phyloP scores from a whole-genome alignment of 2,888 invertebrate genomes.

The Drosophila kuntzei region DNA sequence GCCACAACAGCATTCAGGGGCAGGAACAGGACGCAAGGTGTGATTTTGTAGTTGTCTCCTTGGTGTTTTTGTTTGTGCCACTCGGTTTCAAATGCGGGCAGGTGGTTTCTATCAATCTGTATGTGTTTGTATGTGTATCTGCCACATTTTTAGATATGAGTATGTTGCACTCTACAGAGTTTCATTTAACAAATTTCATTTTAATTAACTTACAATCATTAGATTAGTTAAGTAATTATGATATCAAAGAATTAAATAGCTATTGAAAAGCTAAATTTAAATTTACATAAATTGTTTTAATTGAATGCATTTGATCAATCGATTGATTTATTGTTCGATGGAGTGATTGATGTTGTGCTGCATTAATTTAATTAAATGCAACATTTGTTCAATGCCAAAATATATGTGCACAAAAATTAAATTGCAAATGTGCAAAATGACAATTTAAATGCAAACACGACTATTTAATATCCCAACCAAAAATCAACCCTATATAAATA shows the following conservation, averaged over 20 bases:
- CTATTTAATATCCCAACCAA: neutral
- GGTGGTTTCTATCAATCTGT: slow-evolving; percentile 48
- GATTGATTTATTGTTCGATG: slow-evolving; percentile 32
- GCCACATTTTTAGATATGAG: neutral
- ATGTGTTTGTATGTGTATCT: neutral
- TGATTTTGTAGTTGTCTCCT: slow-evolving; percentile 56
- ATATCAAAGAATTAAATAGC: slow-evolving; percentile 36
- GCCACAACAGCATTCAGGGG: slow-evolving; percentile 31
- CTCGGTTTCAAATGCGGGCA: slow-evolving; percentile 64
- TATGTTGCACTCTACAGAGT: slow-evolving; percentile 6
- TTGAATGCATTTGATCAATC: slow-evolving; percentile 32
- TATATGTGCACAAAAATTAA: neutral
- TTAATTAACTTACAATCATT: slow-evolving; percentile 23
- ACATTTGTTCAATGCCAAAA: slow-evolving; percentile 1
- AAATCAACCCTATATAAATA: neutral
- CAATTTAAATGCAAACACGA: neutral
- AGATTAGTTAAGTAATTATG: slow-evolving; percentile 22
- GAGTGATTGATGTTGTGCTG: slow-evolving; percentile 19
- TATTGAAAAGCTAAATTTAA: slow-evolving; percentile 63
- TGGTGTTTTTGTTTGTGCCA: slow-evolving; percentile 40
- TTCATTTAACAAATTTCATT: neutral
- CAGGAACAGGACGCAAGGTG: slow-evolving; percentile 65
- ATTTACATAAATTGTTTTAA: slow-evolving; percentile 24
- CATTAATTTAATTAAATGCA: slow-evolving; percentile 53
- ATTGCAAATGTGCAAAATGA: neutral